These are phyloP conservation scores for Rhynchopsitta pachyrhyncha DNA, from an alignment of 2,113 vertebrate species.

Conservation along the genomic window DNA sequence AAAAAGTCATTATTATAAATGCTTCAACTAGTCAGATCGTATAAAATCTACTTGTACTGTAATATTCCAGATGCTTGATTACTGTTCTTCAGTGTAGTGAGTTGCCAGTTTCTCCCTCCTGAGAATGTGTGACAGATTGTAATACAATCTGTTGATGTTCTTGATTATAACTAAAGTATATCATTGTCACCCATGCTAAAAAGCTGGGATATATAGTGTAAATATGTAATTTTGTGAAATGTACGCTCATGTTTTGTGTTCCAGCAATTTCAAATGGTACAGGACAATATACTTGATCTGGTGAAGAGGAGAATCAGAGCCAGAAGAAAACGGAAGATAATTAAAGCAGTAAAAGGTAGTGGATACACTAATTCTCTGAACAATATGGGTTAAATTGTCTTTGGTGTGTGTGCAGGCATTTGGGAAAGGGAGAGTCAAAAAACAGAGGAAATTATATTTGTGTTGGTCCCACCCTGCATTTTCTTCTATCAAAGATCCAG, in stretches of 20 bases:
- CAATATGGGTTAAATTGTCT: background rate
- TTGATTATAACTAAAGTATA: constrained; percentile 57
- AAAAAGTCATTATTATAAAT: constrained; percentile 70
- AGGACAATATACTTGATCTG: background rate
- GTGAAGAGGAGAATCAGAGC: background rate
- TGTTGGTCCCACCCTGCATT: background rate
- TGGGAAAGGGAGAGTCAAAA: background rate
- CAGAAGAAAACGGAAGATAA: background rate
- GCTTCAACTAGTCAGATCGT: constrained; percentile 58
- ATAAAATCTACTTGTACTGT: constrained; percentile 56
- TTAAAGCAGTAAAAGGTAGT: background rate
- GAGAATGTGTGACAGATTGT: constrained; percentile 78
- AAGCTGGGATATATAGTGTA: constrained; percentile 32
- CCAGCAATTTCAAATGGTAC: background rate
- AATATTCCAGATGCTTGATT: constrained; percentile 78
- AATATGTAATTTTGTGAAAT: constrained; percentile 46
- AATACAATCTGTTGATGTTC: constrained; percentile 76
- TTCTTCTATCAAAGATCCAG: background rate
- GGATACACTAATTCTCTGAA: background rate
- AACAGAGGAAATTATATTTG: background rate
- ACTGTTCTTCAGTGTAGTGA: constrained; percentile 59
- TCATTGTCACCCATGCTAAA: constrained; percentile 35
- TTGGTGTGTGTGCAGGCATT: background rate
- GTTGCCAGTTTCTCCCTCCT: constrained; percentile 71
- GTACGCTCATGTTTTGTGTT: background rate